Base-by-base conservation (phyloP, 2,888 invertebrate species). In the Mongoloraphidia duomilia region DNA sequence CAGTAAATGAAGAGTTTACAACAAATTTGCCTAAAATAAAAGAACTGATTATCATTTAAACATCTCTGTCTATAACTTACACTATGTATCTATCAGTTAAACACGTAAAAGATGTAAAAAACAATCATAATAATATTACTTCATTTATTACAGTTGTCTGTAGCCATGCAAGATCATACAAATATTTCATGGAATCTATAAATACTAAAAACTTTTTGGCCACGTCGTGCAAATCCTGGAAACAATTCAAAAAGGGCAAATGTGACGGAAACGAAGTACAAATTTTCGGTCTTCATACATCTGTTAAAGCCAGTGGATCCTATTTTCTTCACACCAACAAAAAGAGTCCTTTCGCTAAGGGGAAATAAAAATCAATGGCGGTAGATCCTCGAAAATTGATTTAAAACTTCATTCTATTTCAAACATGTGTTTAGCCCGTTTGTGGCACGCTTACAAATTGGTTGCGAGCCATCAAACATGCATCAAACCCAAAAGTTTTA, bases 161-260 rank as follows among this genome's bases (percentile, higher is more conserved):
- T 52, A 70, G 69, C 52, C 72, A 72, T 52, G 68, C 66, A 14
- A 62, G 71, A 52, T 64, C 71, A 0, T 66, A 67, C 12, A 52
- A 58, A 8, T 71, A 68, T 55, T 73, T 68, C 52, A 67, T 69
- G 9, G 73, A 72, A 57, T 72, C 72, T 35, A 63, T 73, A 14
- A 62, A 58, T 43, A 63, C 63, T 2, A 61, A 61, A 48, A 65
- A 62, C 14, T 59, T 68, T 26, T 48, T 55, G 33, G 69, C 70
- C 0, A 63, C 56, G 12, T 58, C 64, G 51, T 69, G 70, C 44
- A 55, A 58, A 11, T 63, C 60, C 37, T 66, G 63, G 60, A 63
- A 67, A 49, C 57, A 57, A 43, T 65, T 59, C 45, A 52, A 57
- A 48, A 55, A 53, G 14, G 63, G 64, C n/a, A 57, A 57, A 10